Conservation (phyloP, 2,797 vertebrate species). For the Steatocranus sp. region DNA sequence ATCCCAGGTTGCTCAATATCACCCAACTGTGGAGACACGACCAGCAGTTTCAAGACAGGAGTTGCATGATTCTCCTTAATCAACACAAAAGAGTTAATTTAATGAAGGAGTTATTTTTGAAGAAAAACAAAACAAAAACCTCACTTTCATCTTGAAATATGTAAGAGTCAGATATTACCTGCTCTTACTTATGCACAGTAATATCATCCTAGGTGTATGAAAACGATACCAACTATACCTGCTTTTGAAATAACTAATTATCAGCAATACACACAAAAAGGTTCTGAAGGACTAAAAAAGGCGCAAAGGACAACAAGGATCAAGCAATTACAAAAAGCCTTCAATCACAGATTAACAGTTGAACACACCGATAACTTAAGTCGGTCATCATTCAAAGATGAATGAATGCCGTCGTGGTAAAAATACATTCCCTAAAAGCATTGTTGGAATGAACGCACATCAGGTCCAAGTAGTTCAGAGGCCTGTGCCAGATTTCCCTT, state of each 20-base stretch:
- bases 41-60: not conserved
- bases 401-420: not conserved
- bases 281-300: not conserved
- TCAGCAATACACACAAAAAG: not conserved
- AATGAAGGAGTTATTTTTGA: not conserved
- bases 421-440: not conserved
- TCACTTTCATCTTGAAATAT: not conserved
- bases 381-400: not conserved
- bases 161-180: not conserved
- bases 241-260: not conserved
- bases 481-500: constrained; percentile 28
- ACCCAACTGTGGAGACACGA: not conserved
- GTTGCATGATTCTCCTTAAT: not conserved
- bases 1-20: not conserved
- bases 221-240: not conserved
- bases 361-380: not conserved
- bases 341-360: not conserved
- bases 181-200: not conserved
- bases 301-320: not conserved
- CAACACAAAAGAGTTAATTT: not conserved
- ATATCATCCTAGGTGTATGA: not conserved
- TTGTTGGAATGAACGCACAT: not conserved
- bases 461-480: constrained; percentile 24
- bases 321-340: not conserved
- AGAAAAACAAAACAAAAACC: not conserved